Base-by-base conservation (phyloP, 1,140 invertebrate genomes). In the Drosophila pruinosa region DNA sequence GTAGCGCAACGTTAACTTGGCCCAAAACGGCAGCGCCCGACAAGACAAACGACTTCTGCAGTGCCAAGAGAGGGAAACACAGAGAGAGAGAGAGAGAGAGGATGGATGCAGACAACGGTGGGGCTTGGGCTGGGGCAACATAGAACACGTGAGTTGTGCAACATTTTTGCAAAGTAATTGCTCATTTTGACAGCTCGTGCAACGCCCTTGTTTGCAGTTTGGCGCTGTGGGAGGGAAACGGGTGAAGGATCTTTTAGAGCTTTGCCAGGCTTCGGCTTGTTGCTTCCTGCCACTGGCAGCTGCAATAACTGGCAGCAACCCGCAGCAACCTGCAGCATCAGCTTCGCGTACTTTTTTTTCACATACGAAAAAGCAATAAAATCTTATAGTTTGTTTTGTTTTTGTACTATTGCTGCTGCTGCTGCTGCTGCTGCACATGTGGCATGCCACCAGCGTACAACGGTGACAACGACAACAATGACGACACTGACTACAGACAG, bases 121-220 rank as follows among this genome's bases (percentile, higher is more conserved):
- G n/a, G n/a, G n/a, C n/a, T n/a, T n/a, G n/a, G n/a, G n/a, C n/a
- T n/a, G n/a, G n/a, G 31, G 53, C 43, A 38, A 47, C 59, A 70
- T 74, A 68, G 65, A 70, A 71, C 81, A 85, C 81, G 81, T 86
- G 81, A 86, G 81, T 54, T 86, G 56, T 85, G 77, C 82, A 86
- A 86, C 82, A 88, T 86, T 86, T 88, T 86, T 82, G 78, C 82
- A 86, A 86, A 86, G 82, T 86, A 88, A 86, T 86, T 86, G 82
- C 82, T 86, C 82, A 86, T 88, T 86, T 88, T 88, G 82, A 88
- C 82, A 88, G 82, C 71, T 86, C 74, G 67, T 81, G 82, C 77
- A 85, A 86, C 81, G 81, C 81, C 77, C 76, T 85, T 85, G 77
- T 86, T 85, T 80, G 80, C 76, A 76, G 53, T 75, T n/a, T 61